A percentile compares a stretch with the other conserved stretches of the same genome.
These are phyloP conservation scores for Arizona elegans DNA, from an alignment of 2,113 vertebrate genomes.

Conservation along the genomic window DNA sequence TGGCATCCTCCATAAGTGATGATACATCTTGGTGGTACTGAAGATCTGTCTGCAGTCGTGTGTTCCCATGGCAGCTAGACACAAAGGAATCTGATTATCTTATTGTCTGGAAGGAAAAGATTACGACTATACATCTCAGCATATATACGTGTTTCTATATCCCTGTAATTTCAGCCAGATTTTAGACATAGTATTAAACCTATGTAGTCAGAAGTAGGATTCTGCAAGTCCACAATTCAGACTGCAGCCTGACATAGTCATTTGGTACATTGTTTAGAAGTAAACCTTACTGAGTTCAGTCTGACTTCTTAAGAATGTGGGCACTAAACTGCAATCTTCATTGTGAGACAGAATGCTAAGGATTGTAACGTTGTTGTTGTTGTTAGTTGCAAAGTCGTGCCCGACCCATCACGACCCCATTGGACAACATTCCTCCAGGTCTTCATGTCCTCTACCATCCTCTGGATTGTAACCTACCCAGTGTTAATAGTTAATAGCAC, in stretches of 20 bases:
- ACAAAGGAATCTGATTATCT: neutral
- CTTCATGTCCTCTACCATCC: no score
- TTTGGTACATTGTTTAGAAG: neutral
- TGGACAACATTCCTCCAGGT: no score
- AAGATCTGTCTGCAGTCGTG: conserved; percentile 59
- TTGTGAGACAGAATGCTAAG: neutral
- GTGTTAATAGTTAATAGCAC: neutral
- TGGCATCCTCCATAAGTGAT: conserved; percentile 52
- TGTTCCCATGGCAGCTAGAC: conserved; percentile 50
- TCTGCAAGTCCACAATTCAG: neutral
- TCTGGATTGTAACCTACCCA: neutral
- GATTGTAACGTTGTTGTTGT: neutral
- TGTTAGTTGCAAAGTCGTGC: no score
- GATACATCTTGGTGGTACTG: conserved; percentile 46
- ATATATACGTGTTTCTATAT: neutral
- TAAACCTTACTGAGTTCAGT: neutral
- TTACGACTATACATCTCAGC: neutral
- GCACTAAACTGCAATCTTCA: neutral
- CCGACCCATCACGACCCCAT: no score
- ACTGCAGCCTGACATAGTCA: neutral
- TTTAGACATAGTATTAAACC: neutral
- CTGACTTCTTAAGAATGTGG: neutral
- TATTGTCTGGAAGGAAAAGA: conserved; percentile 16
- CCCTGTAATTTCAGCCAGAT: neutral
- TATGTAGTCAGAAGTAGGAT: neutral